Evolutionary conservation across 2,113 vertebrate species (phyloP).

Genomic region (Alethe diademata): DNA sequence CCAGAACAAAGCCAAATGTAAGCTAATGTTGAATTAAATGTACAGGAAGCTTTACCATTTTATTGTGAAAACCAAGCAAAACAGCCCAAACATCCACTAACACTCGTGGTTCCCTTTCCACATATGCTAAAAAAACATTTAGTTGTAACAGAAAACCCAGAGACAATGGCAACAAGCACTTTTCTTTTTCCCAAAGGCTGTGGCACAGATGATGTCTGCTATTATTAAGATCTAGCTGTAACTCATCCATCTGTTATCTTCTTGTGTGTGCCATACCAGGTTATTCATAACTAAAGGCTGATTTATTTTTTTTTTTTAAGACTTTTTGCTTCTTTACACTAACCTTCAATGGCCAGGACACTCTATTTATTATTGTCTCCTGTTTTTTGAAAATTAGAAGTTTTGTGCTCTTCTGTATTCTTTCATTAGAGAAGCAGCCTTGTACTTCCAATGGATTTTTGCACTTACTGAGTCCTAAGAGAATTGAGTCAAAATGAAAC

Average conservation of each 20-base stretch:
- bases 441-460: not conserved
- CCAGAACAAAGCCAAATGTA: not conserved
- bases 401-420: not conserved
- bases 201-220: slow-evolving; percentile 24
- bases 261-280: not conserved
- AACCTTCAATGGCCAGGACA: not conserved
- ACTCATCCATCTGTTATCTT: slow-evolving; percentile 31
- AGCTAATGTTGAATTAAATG: not conserved
- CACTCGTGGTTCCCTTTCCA: not conserved
- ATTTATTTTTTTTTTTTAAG: not conserved
- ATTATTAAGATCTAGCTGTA: slow-evolving; percentile 40
- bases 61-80: not conserved
- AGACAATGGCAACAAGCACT: not conserved
- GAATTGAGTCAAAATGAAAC: not conserved
- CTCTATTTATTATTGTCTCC: not conserved
- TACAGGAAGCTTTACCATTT: not conserved
- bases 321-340: not conserved
- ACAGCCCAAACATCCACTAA: not conserved
- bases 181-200: not conserved
- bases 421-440: not conserved
- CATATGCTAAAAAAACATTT: not conserved
- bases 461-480: not conserved
- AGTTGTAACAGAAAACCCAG: not conserved
- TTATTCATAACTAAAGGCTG: slow-evolving; percentile 31
- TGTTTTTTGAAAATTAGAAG: not conserved